These are phyloP conservation scores for Zhuqinia jingwanae DNA, from an alignment of 2,888 invertebrate genomes.

Conservation along the genomic window DNA sequence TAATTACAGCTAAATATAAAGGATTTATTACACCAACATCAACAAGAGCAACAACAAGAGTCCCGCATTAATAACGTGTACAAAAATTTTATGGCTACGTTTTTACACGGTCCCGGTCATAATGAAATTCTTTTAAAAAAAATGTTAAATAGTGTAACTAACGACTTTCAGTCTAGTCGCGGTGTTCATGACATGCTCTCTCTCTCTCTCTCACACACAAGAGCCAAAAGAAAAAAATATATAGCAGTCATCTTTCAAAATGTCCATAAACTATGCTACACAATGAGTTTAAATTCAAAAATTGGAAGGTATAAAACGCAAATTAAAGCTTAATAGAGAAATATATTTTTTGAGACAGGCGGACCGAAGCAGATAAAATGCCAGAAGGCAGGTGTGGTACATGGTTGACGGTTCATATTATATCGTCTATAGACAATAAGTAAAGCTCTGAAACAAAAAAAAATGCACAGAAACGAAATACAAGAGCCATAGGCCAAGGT, in stretches of 20 bases:
- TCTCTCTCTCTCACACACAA: slow-evolving; percentile 32
- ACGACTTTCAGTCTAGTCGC: not conserved
- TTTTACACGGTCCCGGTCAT: not conserved
- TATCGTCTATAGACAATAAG: no score
- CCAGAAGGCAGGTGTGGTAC: slow-evolving; percentile 15
- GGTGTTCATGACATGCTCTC: not conserved
- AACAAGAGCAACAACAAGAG: no score
- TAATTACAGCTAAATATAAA: no score
- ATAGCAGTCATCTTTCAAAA: not conserved
- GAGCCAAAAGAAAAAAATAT: not conserved
- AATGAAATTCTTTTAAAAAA: slow-evolving; percentile 23
- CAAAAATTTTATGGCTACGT: no score
- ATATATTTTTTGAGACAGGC: slow-evolving; percentile 5
- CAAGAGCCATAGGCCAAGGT: slow-evolving; percentile 51
- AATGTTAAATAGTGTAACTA: slow-evolving; percentile 46
- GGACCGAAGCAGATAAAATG: not conserved
- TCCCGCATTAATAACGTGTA: no score
- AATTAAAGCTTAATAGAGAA: not conserved
- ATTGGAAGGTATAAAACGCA: no score
- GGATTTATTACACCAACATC: no score
- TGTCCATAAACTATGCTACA: not conserved
- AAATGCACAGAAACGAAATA: not conserved
- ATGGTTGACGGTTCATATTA: not conserved
- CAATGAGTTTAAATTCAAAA: not conserved
- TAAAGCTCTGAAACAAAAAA: slow-evolving; percentile 2